Evolutionary conservation across 2,888 invertebrate species (phyloP).

Genomic region (Drosophila paramelanica): DNA sequence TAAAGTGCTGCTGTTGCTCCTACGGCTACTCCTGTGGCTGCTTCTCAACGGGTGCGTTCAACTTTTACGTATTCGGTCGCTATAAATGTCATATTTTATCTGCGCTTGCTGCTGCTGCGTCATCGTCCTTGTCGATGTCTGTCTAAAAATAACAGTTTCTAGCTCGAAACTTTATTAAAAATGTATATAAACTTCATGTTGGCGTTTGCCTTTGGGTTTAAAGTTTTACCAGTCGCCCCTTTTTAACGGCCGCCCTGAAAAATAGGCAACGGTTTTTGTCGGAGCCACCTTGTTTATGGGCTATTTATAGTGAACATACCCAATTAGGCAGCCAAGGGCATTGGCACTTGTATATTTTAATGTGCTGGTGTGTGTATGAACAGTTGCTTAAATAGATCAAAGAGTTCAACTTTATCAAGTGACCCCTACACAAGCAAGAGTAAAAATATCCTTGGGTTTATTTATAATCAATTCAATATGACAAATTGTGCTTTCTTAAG

Average conservation of each 20-base stretch:
- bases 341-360: conserved; percentile 54
- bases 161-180: conserved; percentile 76
- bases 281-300: conserved; percentile 23
- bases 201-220: conserved; percentile 46
- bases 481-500: conserved; percentile 1
- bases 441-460: conserved; percentile 22
- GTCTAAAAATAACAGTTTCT: conserved; percentile 75
- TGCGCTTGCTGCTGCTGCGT: conserved; percentile 29
- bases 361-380: conserved; percentile 15
- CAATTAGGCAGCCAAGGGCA: conserved; percentile 48
- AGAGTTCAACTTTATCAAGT: conserved; percentile 40
- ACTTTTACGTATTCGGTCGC: conserved; percentile 75
- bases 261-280: conserved; percentile 55
- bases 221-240: conserved; percentile 55
- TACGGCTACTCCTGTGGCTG: conserved; percentile 39
- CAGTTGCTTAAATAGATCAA: conserved; percentile 46
- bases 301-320: conserved; percentile 52
- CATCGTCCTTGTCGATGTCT: conserved; percentile 19
- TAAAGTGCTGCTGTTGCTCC: conserved; percentile 48
- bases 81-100: conserved; percentile 80
- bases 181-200: conserved; percentile 66
- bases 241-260: conserved; percentile 55
- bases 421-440: conserved; percentile 25
- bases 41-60: conserved; percentile 73
- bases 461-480: conserved; percentile 1